A percentile compares a stretch with the other conserved stretches of the same genome.
phyloP scores from a whole-genome alignment of 2,113 vertebrate genomes.

The Bubo blakistoni region DNA sequence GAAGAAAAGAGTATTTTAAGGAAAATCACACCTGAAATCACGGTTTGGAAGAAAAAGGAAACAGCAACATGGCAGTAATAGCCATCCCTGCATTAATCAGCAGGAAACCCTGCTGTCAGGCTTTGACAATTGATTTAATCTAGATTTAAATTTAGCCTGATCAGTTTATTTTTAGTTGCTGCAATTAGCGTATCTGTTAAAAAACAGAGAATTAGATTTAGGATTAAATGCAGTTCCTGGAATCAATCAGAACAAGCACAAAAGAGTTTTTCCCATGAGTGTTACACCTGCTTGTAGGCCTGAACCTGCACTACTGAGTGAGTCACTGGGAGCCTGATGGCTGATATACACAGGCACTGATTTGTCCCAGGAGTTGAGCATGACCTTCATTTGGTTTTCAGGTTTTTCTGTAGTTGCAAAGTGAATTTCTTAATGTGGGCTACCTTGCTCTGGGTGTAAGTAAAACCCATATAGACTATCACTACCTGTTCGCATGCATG shows the following conservation, averaged over 20 bases:
- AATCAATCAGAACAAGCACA: neutral
- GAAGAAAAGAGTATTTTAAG: neutral
- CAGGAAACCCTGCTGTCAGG: neutral
- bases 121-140: neutral
- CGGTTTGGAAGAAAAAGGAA: neutral
- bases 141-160: neutral
- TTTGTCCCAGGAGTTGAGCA: neutral
- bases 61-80: neutral
- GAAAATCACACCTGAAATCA: neutral
- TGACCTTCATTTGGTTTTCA: neutral
- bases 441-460: neutral
- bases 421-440: neutral
- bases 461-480: neutral
- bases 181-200: neutral
- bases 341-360: neutral
- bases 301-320: neutral
- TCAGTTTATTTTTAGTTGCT: neutral
- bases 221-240: neutral
- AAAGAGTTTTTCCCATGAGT: neutral
- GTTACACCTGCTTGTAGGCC: neutral
- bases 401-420: neutral
- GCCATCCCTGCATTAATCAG: neutral
- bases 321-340: neutral
- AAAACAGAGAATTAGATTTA: neutral
- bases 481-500: neutral